Base-by-base conservation (phyloP, 2,797 vertebrate genomes). In the Brachyalestes nurse region DNA sequence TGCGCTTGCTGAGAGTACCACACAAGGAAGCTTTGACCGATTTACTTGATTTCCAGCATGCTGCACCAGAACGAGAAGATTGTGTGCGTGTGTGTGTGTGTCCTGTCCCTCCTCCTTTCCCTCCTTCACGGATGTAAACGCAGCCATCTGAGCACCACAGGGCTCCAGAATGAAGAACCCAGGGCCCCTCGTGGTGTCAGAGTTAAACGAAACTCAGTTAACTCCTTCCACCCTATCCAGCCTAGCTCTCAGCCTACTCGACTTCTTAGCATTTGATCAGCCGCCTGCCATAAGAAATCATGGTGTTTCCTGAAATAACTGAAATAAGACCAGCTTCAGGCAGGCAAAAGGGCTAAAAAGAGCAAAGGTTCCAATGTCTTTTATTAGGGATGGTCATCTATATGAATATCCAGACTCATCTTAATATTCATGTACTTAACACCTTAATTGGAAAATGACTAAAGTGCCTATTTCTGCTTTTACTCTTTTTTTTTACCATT, bases 231-330 rank as follows among this genome's bases (percentile, higher is more conserved):
- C 45, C 45, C 65, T 69, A 58, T 28, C 28, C 28, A 60, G 53
- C 45, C 42, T 71, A 25, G 55, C 16, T 58, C 3, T 1, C 1
- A 3, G 28, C 40, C 65, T 38, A 61, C 19, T 57, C 14, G 75
- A 72, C 49, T 79, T 79, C 88, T 84, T 76, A 84, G 49, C 12
- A 72, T 79, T 87, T 8, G 25, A 90, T 87, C 86, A 90, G 89
- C 86, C 86, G 77, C 84, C 84, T 87, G 90, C 88, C 87, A 88
- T 86, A 69, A 84, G 74, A 76, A 72, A 58, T 82, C 65, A 82
- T 81, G 53, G 53, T 78, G 84, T 76, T 58, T 67, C 77, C 84
- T 79, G 28, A 28, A 28, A 28, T 28, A 28, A 28, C 28, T 28
- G 28, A 28, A 28, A 28, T 28, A 28, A 28, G 28, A 28, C 28